Percentiles rank a stretch among this genome's conserved stretches.
phyloP scores from a whole-genome alignment of 2,888 invertebrate genomes.

The Brachynemurus nebulosus region DNA sequence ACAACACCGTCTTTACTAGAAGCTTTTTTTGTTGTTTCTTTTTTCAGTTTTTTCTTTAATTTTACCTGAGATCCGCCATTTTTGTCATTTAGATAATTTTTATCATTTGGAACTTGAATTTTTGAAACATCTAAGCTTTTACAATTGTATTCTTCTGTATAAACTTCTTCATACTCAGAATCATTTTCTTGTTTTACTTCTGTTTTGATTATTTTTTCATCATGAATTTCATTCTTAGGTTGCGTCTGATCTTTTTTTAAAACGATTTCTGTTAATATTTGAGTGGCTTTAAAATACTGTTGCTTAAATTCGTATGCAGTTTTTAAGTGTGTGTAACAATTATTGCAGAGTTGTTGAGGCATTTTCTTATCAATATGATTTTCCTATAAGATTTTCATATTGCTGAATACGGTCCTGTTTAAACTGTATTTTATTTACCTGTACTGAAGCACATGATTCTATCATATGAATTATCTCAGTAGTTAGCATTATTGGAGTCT shows the following conservation, averaged over 20 bases:
- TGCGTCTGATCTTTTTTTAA: not conserved
- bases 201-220: too few relatives aligned
- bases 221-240: not conserved
- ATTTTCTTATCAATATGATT: not conserved
- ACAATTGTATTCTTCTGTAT: not conserved
- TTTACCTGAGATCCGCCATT: too few relatives aligned
- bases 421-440: too few relatives aligned
- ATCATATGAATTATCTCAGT: not conserved
- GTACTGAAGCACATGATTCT: not conserved
- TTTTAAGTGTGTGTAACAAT: not conserved
- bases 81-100: too few relatives aligned
- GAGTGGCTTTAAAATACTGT: not conserved
- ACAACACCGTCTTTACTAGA: not conserved
- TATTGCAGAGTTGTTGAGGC: conserved; percentile 1
- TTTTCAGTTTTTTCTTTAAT: too few relatives aligned
- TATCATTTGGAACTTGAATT: too few relatives aligned
- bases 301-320: conserved; percentile 3
- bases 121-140: too few relatives aligned
- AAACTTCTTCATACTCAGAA: not conserved
- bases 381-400: not conserved
- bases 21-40: not conserved
- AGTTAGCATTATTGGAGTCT: not conserved
- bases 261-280: not conserved
- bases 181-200: not conserved
- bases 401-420: too few relatives aligned